phyloP scores from a whole-genome alignment of 1,140 invertebrate species.

The Drepana arcuata region DNA sequence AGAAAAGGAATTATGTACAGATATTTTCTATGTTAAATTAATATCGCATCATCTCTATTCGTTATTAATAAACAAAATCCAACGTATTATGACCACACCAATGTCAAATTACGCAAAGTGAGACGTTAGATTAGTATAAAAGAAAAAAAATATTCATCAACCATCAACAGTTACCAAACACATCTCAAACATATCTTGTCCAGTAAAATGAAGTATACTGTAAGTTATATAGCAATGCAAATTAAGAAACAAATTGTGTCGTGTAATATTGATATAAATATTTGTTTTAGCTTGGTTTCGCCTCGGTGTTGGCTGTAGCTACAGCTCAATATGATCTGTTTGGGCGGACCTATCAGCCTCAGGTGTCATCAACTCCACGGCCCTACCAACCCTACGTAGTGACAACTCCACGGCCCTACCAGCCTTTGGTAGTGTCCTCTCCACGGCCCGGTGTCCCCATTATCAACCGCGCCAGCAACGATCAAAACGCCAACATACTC shows the following conservation, averaged over 20 bases:
- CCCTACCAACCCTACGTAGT: neutral
- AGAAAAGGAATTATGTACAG: too few species aligned
- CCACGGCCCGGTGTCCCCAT: neutral
- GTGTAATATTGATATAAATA: neutral
- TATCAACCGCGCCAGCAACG: slow-evolving; percentile 1
- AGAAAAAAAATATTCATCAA: slow-evolving; percentile 10
- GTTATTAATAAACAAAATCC: slow-evolving; percentile 14
- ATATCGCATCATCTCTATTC: too few species aligned
- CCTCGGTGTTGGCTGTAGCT: slow-evolving; percentile 10
- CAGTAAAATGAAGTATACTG: slow-evolving; percentile 14
- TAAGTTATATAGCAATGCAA: too few species aligned
- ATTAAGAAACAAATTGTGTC: too few species aligned
- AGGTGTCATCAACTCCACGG: too few species aligned
- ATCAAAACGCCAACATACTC: slow-evolving; percentile 8
- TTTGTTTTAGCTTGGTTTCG: slow-evolving; percentile 10
- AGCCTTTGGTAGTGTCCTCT: neutral
- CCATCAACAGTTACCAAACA: slow-evolving; percentile 11
- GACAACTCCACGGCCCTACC: neutral
- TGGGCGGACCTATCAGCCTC: neutral
- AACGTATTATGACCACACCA: slow-evolving; percentile 17
- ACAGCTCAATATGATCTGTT: slow-evolving; percentile 3
- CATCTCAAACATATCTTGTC: too few species aligned
- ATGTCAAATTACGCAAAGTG: slow-evolving; percentile 19
- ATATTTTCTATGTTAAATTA: too few species aligned
- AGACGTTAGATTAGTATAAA: slow-evolving; percentile 13